These are phyloP conservation scores for Exaiptasia diaphana DNA, from an alignment of 64 coral and sea anemone genomes.

Conservation along the genomic window DNA sequence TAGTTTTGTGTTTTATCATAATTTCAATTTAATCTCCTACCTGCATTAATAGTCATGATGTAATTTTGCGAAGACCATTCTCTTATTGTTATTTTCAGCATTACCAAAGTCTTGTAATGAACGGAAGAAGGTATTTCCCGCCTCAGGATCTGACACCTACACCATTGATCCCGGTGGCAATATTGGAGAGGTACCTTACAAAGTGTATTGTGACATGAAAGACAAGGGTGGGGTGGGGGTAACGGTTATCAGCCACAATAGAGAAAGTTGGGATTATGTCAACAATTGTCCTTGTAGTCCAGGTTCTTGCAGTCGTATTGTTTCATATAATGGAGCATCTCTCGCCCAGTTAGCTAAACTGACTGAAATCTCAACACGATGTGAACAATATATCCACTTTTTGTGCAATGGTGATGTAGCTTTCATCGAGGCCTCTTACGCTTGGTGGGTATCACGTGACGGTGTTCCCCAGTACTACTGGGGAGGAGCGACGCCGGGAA, in stretches of 20 bases:
- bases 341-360: constrained; percentile 13
- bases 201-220: constrained; percentile 14
- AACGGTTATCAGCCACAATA: constrained; percentile 13
- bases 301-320: too few relatives aligned
- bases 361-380: constrained; percentile 3
- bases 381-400: constrained; percentile 57
- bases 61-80: too few relatives aligned
- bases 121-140: too few relatives aligned
- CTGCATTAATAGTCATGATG: too few relatives aligned
- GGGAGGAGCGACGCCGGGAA: neutral
- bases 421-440: neutral
- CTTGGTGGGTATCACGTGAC: constrained; percentile 18
- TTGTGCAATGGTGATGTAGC: neutral
- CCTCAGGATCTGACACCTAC: too few relatives aligned
- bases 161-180: constrained; percentile 11
- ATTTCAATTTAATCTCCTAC: too few relatives aligned
- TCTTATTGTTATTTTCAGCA: too few relatives aligned
- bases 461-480: constrained; percentile 8
- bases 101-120: too few relatives aligned
- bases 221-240: neutral
- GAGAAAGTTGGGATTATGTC: neutral
- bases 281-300: too few relatives aligned
- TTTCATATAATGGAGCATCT: constrained; percentile 6
- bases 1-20: too few relatives aligned
- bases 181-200: neutral